Base-by-base conservation (phyloP, 2,888 invertebrate species). In the Pollenia griseotomentosa region DNA sequence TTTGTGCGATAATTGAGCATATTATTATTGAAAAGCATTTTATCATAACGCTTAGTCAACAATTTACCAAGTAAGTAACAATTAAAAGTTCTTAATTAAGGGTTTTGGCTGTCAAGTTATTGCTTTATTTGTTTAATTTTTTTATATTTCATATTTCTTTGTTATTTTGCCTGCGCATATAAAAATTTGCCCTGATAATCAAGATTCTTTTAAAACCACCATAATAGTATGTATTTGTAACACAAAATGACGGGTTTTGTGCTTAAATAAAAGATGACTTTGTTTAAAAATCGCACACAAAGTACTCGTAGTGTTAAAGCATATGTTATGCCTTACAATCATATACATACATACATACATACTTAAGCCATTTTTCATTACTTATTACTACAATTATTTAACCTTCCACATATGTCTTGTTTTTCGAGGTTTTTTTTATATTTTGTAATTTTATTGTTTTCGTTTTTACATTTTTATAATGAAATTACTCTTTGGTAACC, bases 401-500 rank as follows among this genome's bases (percentile, higher is more conserved):
- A 80, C 71, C 80, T 63, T 71, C 70, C 46, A 71, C 59, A 53
- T 16, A n/a, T 46, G 48, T 40, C 33, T 74, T 68, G 23, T 61
- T 68, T 73, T 73, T 61, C 61, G 66, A 75, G 66, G 75, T 68
- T 75, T 82, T 80, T 80, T 44, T 51, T 33, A 46, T 68, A 16
- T 55, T 66, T 10, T 11, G 3, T 78, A 61, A 23, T 16, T 61
- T 44, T 51, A 6, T 51, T 66, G 57, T 51, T 74, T 11, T 44
- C 42, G 44, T 53, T 63, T 53, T 55, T 44, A 9, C 9, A 2
- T 11, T 14, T 14, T 66, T 77, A 65, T 66, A 33, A 84, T 79
- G 83, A 84, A 84, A 84, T 84, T 53, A 79, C 23, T 84, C 83
- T 73, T 66, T 84, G 9, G 53, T 81, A 87, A 83, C 86, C 86